Evolutionary conservation across 2,888 invertebrate species (phyloP), one percentile per base, ranked within the genome.

Genomic region (Drosophila kokeensis): DNA sequence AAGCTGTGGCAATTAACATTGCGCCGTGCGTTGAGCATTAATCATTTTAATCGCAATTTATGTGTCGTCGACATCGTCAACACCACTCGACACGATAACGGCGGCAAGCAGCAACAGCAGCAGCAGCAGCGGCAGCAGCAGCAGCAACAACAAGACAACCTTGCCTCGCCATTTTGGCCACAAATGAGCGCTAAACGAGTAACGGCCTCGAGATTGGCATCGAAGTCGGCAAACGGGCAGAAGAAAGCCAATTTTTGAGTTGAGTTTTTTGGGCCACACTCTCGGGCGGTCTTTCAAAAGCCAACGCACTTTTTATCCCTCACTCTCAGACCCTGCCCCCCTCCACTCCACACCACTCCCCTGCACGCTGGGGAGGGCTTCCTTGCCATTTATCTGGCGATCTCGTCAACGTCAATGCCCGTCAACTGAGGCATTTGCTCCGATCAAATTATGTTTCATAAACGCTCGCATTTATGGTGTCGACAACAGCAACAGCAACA

Each of bases 41-140:
- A 91, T 92, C 91, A 92, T 91, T 92, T 91, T 91, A 91, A 91
- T 91, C 91, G 91, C 91, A 91, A 91, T 91, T 92, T 89, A 88
- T 86, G 84, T 91, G 91, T 90, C 90, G 79, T 78, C 79, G 79
- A 71, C 83, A 81, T 81, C 86, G 81, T 89, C 89, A 83, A 82
- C 89, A 83, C 78, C 75, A 76, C 70, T 79, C 62, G 76, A 69
- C 82, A 78, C 68, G 83, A 76, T 78, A 80, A 80, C 45, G 45
- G 45, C 45, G 45, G 45, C 45, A 24, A 15, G 15, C 45, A 8
- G 21, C 45, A 45, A 45, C 15, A 15, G 10, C 38, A 42, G 13
- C 64, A 42, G 29, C 68, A 54, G 30, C 59, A 49, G 21, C 68
- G 58, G 24, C 63, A 61, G 30, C 60, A 55, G 21, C 59, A 32